phyloP scores from a whole-genome alignment of 1,140 invertebrate genomes.

The Drosophila rufa region DNA sequence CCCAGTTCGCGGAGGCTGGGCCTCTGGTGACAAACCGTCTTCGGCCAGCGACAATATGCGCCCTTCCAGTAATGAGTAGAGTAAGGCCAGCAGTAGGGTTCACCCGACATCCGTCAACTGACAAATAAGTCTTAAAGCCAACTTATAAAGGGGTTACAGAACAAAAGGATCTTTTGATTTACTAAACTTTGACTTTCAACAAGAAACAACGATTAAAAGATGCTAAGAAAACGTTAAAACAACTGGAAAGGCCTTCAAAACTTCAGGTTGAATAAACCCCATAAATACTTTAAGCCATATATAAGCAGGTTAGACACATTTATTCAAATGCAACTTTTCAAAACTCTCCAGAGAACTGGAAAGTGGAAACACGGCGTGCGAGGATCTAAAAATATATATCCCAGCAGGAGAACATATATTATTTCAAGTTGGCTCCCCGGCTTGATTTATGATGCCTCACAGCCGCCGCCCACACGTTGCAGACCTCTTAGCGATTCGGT shows the following conservation, averaged over 20 bases:
- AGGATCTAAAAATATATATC: constrained; percentile 26
- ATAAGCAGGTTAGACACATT: constrained; percentile 5
- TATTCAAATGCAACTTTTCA: constrained; percentile 15
- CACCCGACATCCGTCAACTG: constrained; percentile 16
- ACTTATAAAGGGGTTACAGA: background rate
- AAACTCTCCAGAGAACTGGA: background rate
- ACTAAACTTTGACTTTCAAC: background rate
- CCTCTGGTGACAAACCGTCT: constrained; percentile 83
- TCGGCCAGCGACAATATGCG: constrained; percentile 80
- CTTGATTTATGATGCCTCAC: constrained; percentile 70
- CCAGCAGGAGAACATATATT: constrained; percentile 35
- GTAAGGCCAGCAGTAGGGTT: background rate
- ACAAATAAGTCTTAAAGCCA: constrained; percentile 34
- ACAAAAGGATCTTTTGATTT: background rate
- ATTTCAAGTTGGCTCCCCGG: constrained; percentile 33
- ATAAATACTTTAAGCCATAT: constrained; percentile 5
- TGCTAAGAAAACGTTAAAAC: background rate
- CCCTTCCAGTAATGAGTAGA: constrained; percentile 70
- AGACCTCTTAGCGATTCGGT: constrained; percentile 71
- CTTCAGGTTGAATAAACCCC: background rate
- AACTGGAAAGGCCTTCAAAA: background rate
- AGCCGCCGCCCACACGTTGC: constrained; percentile 65
- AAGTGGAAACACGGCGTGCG: background rate
- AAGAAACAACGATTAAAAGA: background rate
- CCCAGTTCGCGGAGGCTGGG: constrained; percentile 69